Base-by-base conservation (phyloP, 2,797 vertebrate species). In the Halcyon leucocephala region DNA sequence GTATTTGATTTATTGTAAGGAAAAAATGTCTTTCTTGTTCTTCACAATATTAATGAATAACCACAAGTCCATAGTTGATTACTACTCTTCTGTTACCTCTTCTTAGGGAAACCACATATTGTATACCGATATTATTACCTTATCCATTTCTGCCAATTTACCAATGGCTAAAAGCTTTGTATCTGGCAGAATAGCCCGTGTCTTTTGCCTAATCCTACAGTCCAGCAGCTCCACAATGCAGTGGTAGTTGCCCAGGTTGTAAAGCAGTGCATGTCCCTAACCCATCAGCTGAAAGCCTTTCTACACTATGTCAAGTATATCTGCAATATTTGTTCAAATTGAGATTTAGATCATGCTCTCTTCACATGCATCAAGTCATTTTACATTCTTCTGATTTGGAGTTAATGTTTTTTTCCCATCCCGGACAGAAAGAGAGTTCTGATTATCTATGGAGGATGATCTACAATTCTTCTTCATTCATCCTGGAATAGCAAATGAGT, bases 401-500 rank as follows among this genome's bases (percentile, higher is more conserved):
- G 62, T 89, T 93, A 94, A 96, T 94, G 89, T 89, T 95, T 96
- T 37, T 96, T 93, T 86, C 82, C 82, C 79, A 54, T 91, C 41
- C n/a, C 71, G 89, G 82, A 64, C 61, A 95, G 95, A 93, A 94
- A 76, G 54, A 93, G 57, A 72, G 55, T 89, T 91, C 80, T 95
- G 91, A 95, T 97, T 97, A 90, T 94, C 90, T 90, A 42, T 96
- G 80, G 87, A 94, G 61, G 44, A 88, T 91, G 92, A 97, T 92
- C 89, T 84, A 93, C 82, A 86, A 77, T 73, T 89, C 85, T 88
- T 93, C 89, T 95, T 92, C 70, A 93, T 96, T 96, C 96, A 82
- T 95, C 55, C 82, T 87, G 92, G 91, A 95, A 97, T 91, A 97
- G 58, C n/a, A 97, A 96, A 97, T 94, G 67, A 95, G 54, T 92